These are phyloP conservation scores for Bufo bufo DNA, from an alignment of 2,113 vertebrate species.

Conservation along the genomic window DNA sequence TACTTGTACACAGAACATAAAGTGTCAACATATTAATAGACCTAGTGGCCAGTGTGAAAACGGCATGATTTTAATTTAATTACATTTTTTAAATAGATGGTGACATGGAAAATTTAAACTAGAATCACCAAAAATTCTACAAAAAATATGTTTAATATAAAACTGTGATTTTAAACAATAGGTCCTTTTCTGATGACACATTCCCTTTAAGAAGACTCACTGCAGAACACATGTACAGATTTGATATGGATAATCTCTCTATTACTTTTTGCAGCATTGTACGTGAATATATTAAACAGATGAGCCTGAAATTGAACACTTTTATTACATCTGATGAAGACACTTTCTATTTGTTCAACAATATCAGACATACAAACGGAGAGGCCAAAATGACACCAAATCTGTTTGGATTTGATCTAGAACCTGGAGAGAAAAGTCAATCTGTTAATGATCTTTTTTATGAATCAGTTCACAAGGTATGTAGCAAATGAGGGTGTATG, in stretches of 20 bases:
- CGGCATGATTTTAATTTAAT: too few species aligned
- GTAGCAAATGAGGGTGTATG: too few species aligned
- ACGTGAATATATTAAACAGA: not conserved
- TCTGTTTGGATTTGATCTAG: conserved; percentile 18
- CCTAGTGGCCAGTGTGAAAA: too few species aligned
- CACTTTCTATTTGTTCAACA: conserved; percentile 30
- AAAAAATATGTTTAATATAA: too few species aligned
- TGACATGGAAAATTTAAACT: too few species aligned
- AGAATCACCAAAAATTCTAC: too few species aligned
- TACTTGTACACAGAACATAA: too few species aligned
- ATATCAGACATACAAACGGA: conserved; percentile 8
- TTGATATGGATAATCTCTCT: not conserved
- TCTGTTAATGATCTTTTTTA: not conserved
- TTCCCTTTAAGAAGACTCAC: too few species aligned
- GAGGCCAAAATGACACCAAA: not conserved
- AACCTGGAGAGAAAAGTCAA: not conserved
- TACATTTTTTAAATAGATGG: too few species aligned
- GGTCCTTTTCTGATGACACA: too few species aligned
- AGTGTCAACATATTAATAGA: too few species aligned
- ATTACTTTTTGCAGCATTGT: conserved; percentile 6
- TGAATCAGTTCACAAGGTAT: not conserved
- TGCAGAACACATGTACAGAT: not conserved
- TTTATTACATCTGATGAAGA: conserved; percentile 16
- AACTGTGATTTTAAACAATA: too few species aligned
- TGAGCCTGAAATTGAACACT: conserved; percentile 6